These are phyloP conservation scores for Atherinomorus stipes DNA, from an alignment of 2,113 vertebrate species.

Conservation along the genomic window DNA sequence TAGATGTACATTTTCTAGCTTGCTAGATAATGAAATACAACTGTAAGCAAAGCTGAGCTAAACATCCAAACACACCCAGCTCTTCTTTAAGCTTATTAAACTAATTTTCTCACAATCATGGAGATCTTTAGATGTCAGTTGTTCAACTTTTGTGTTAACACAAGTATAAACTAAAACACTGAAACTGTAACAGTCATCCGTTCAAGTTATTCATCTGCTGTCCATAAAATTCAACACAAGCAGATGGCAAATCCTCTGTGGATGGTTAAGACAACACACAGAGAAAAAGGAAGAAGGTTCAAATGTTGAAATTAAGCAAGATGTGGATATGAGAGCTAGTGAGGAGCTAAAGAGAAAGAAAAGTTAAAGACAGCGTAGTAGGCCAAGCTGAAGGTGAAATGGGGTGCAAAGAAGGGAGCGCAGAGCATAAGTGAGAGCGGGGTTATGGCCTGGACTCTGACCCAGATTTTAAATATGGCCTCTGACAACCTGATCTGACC, in stretches of 20 bases:
- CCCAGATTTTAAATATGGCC: conserved; percentile 73
- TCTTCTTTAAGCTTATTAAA: not conserved
- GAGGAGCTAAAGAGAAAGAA: conserved; percentile 17
- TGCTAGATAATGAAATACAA: not conserved
- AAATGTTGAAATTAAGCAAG: conserved; percentile 15
- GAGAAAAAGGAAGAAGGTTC: not conserved
- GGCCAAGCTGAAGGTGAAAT: conserved; percentile 39
- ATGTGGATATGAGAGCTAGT: conserved; percentile 13
- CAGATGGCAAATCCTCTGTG: conserved; percentile 13
- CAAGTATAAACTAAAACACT: too few species aligned
- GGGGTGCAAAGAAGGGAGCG: conserved; percentile 21
- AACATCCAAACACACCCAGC: conserved; percentile 8
- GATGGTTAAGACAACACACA: conserved; percentile 14
- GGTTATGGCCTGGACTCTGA: conserved; percentile 62
- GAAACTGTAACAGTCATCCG: too few species aligned
- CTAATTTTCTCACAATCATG: not conserved
- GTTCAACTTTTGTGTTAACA: too few species aligned
- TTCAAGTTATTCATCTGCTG: not conserved
- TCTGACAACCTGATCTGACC: conserved; percentile 70
- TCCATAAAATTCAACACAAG: too few species aligned
- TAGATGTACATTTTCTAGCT: not conserved
- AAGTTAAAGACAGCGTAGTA: conserved; percentile 15
- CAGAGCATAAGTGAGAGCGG: conserved; percentile 24
- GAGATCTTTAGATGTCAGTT: not conserved
- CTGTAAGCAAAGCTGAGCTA: not conserved